Conservation (phyloP, 2,797 vertebrate species). For the Mallotus villosus region DNA sequence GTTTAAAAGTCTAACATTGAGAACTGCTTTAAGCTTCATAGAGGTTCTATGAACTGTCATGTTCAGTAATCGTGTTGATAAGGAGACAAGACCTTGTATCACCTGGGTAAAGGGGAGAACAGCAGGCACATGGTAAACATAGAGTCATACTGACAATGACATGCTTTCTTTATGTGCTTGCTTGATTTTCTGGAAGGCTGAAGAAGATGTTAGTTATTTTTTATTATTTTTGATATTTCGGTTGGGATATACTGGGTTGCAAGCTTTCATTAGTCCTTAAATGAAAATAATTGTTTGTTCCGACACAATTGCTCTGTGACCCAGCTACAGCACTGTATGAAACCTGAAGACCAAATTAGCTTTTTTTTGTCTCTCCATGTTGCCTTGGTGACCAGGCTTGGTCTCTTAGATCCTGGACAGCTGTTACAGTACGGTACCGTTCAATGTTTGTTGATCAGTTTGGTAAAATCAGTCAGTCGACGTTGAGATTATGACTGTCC, state of each 20-base stretch:
- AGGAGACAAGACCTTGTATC: background rate
- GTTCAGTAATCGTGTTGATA: slow-evolving; percentile 36
- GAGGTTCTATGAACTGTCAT: slow-evolving; percentile 38
- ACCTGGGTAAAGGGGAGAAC: background rate
- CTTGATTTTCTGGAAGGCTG: background rate
- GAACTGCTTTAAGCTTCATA: slow-evolving; percentile 39
- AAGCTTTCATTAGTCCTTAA: no score
- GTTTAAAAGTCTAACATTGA: slow-evolving; percentile 43
- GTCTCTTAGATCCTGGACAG: background rate
- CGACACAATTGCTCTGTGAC: no score
- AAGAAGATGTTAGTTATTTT: no score
- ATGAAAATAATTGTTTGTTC: no score
- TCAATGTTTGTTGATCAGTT: slow-evolving; percentile 20
- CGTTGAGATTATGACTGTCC: slow-evolving; percentile 34
- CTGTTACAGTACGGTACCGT: slow-evolving; percentile 5
- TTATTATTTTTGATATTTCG: no score
- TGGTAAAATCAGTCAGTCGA: slow-evolving; percentile 21
- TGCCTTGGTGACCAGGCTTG: background rate
- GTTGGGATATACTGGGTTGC: no score
- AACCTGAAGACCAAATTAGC: background rate
- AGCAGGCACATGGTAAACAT: background rate
- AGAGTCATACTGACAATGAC: background rate
- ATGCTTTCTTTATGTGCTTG: background rate
- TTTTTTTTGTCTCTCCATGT: background rate
- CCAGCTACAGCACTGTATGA: background rate